Percentiles rank a stretch among this genome's conserved stretches.
Conservation (phyloP, 1,140 invertebrate genomes). For the Philaenus spumarius region DNA sequence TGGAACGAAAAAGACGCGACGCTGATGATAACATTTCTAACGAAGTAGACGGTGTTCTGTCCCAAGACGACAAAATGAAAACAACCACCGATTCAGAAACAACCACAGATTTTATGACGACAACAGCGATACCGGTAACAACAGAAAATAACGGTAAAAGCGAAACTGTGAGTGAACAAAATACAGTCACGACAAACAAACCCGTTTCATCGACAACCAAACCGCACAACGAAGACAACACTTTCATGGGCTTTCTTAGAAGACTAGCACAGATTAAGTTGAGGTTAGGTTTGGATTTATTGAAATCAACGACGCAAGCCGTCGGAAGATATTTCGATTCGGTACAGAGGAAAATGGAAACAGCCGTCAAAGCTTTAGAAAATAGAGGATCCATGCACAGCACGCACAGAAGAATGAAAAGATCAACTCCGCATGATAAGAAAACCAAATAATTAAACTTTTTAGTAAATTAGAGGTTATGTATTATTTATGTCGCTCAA, state of each 20-base stretch:
- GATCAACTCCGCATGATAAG: too few species aligned
- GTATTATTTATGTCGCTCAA: too few species aligned
- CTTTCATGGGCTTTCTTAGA: slow-evolving; percentile 41
- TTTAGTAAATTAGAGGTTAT: too few species aligned
- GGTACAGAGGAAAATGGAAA: slow-evolving; percentile 44
- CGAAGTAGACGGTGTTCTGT: slow-evolving; percentile 26
- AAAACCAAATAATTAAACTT: too few species aligned
- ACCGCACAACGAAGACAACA: slow-evolving; percentile 33
- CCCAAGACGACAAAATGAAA: slow-evolving; percentile 21
- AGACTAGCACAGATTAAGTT: slow-evolving; percentile 46
- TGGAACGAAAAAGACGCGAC: slow-evolving; percentile 20
- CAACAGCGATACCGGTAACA: slow-evolving; percentile 22
- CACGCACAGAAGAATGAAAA: background rate
- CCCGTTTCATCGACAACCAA: slow-evolving; percentile 11
- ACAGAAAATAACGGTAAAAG: slow-evolving; percentile 32
- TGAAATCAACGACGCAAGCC: slow-evolving; percentile 45
- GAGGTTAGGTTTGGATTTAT: slow-evolving; percentile 42
- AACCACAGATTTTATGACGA: slow-evolving; percentile 13
- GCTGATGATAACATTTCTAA: slow-evolving; percentile 22
- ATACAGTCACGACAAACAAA: background rate
- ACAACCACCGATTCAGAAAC: slow-evolving; percentile 4
- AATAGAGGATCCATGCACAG: slow-evolving; percentile 16
- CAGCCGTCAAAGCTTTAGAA: slow-evolving; percentile 24
- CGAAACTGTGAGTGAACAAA: slow-evolving; percentile 27
- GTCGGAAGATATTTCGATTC: slow-evolving; percentile 44